Conservation (phyloP, 2,888 invertebrate species). For the Hydrotaea diabolus region DNA sequence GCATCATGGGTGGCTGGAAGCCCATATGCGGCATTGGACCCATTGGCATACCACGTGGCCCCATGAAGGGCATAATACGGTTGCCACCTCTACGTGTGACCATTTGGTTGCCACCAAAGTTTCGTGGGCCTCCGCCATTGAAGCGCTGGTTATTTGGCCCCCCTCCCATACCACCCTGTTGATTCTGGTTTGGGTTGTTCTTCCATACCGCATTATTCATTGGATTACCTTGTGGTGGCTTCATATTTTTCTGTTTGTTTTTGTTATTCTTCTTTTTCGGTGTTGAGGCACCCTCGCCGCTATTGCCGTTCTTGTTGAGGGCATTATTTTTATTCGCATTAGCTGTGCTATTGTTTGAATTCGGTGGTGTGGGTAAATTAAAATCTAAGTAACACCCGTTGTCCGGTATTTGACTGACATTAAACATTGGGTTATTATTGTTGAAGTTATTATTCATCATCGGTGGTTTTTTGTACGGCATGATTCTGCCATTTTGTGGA, state of each 20-base stretch:
- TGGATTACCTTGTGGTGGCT: constrained; percentile 44
- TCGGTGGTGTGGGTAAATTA: constrained; percentile 74
- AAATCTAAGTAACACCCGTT: constrained; percentile 80
- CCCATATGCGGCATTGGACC: constrained; percentile 71
- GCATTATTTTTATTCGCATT: constrained; percentile 56
- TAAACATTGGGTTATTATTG: constrained; percentile 75
- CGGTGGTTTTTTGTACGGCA: constrained; percentile 72
- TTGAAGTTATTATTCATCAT: constrained; percentile 68
- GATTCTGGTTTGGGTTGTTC: constrained; percentile 17
- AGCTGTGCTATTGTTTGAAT: constrained; percentile 58
- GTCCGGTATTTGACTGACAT: constrained; percentile 79
- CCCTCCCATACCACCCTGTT: constrained; percentile 41
- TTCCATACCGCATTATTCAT: constrained; percentile 1
- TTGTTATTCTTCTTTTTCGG: constrained; percentile 71
- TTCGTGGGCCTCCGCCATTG: constrained; percentile 65
- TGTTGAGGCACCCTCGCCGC: constrained; percentile 1
- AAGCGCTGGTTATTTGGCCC: constrained; percentile 58
- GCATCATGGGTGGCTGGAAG: constrained; percentile 74
- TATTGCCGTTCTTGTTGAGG: constrained; percentile 40
- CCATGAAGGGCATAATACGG: constrained; percentile 72
- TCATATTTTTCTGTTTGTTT: constrained; percentile 68
- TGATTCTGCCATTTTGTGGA: constrained; percentile 71
- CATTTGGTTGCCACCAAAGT: constrained; percentile 59
- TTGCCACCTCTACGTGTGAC: constrained; percentile 60
- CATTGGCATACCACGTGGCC: constrained; percentile 70